Percentiles rank a stretch among this genome's conserved stretches.
Conservation (phyloP, 2,888 invertebrate species). For the Caradrina kadenii region DNA sequence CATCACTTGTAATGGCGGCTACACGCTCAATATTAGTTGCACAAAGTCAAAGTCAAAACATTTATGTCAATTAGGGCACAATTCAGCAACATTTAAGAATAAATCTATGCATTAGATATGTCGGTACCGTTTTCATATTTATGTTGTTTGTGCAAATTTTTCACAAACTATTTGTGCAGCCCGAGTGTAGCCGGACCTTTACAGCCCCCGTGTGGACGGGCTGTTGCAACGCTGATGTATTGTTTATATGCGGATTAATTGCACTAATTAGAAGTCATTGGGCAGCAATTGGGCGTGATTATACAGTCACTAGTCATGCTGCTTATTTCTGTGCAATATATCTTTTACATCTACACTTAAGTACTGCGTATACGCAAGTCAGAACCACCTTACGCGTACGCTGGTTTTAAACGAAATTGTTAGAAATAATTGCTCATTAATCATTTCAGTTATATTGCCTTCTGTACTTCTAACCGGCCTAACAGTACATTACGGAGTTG, state of each 20-base stretch:
- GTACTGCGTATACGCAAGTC: background rate
- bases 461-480: background rate
- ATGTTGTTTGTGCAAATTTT: background rate
- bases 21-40: background rate
- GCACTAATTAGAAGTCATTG: constrained; percentile 71
- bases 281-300: constrained; percentile 64
- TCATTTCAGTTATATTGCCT: background rate
- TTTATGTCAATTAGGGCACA: too few relatives aligned
- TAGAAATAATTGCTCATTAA: constrained; percentile 1
- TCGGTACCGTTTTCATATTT: background rate
- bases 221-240: constrained; percentile 53
- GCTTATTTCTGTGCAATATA: constrained; percentile 31
- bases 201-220: constrained; percentile 18
- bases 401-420: background rate
- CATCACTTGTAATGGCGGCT: background rate
- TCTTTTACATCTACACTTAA: constrained; percentile 15
- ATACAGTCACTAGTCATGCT: constrained; percentile 32
- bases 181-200: constrained; percentile 1
- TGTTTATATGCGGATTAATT: constrained; percentile 69
- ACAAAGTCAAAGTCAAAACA: too few relatives aligned
- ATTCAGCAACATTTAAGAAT: background rate
- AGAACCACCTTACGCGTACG: background rate
- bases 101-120: background rate
- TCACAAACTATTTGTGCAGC: background rate
- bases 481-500: background rate